Percentiles rank a stretch among this genome's conserved stretches.
phyloP scores from a whole-genome alignment of 1,140 invertebrate species.

The Lepidurus couesii region DNA sequence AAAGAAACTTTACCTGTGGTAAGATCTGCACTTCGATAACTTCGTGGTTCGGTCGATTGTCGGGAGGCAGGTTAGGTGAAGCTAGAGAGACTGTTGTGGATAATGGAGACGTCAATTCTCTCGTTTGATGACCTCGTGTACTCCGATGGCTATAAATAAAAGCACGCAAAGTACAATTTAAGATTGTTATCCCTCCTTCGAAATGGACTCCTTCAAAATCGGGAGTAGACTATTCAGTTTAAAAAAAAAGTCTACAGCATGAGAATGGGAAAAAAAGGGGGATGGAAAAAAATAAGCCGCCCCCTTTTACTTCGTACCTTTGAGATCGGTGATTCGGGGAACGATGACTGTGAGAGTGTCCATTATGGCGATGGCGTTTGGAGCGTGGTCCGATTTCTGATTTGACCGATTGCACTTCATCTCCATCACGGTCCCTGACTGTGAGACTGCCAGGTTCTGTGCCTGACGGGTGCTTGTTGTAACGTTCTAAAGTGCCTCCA shows the following conservation, averaged over 20 bases:
- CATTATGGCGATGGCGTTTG: slow-evolving; percentile 21
- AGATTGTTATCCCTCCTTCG: background rate
- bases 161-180: background rate
- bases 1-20: slow-evolving; percentile 50
- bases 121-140: slow-evolving; percentile 13
- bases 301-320: slow-evolving; percentile 17
- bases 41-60: slow-evolving; percentile 52
- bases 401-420: slow-evolving; percentile 22
- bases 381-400: slow-evolving; percentile 18
- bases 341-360: slow-evolving; percentile 18
- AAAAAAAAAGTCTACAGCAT: background rate
- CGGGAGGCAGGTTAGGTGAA: slow-evolving; percentile 66
- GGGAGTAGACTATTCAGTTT: background rate
- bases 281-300: background rate
- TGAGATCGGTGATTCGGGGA: slow-evolving; percentile 32
- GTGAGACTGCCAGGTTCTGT: slow-evolving; percentile 17
- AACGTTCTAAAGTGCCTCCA: slow-evolving; percentile 14
- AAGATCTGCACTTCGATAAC: slow-evolving; percentile 88
- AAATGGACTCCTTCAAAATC: background rate
- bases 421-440: slow-evolving; percentile 20
- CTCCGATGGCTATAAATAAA: background rate
- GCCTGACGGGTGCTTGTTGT: slow-evolving; percentile 8
- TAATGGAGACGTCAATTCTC: background rate
- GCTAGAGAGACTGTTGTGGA: slow-evolving; percentile 73
- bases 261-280: background rate